Base-by-base conservation (phyloP, 2,113 vertebrate species). In the Campylomormyrus tamandua region DNA sequence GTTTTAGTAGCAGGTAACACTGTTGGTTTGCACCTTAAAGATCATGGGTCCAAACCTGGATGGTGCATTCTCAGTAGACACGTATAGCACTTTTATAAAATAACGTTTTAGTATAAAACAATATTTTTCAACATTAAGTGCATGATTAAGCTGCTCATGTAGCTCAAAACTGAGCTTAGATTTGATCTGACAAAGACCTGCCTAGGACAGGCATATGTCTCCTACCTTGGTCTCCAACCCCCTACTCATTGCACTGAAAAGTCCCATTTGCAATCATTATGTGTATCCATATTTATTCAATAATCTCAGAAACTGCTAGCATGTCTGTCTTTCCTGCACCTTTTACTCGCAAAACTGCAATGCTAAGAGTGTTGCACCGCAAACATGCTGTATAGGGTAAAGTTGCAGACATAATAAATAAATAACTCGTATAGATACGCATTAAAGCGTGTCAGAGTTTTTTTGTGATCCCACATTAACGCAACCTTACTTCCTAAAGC, bases 361-460 rank as follows among this genome's bases (percentile, higher is more conserved):
- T 92, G 93, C 94, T 94, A 94, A 95, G 94, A 95, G 93, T 93
- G 93, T 91, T 24, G 90, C 91, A 91, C 89, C 31, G 87, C 70
- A 83, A 91, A 87, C 91, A 90, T 92, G 93, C 93, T 92, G 92
- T 88, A 94, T 92, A 93, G 94, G 92, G 93, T 89, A 91, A 94
- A 94, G 92, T 89, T 92, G 88, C 88, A 93, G 94, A 94, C 94
- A 92, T 92, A 77, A 94, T 94, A 94, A 94, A 94, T 87, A 87
- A 49, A 80, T 80, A 80, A 85, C 13, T 13, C 2, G 7, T 95
- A 94, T 92, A 94, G 93, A 93, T 92, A 93, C 92, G 92, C 93
- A 92, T 89, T 90, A 88, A 93, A 95, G 90, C 93, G 85, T 91
- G 91, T 94, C 93, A 91, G 58, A 27, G 24, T n/a, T 66, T n/a